Evolutionary conservation across 2,113 vertebrate genomes (phyloP).

Genomic region (Piaya cayana): DNA sequence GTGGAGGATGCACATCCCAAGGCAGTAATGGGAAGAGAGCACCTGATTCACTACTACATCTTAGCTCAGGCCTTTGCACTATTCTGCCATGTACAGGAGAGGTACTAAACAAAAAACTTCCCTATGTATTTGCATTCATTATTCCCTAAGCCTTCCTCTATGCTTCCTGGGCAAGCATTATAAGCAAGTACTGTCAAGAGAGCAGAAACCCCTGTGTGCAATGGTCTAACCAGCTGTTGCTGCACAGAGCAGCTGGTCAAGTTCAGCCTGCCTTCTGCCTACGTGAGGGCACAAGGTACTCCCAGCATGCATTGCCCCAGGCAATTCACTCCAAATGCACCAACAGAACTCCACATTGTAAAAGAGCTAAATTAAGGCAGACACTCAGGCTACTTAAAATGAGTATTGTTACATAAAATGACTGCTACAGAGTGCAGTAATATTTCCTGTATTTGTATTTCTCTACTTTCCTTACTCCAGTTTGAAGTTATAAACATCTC

Average conservation of each 20-base stretch:
- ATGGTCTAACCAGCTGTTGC: background rate
- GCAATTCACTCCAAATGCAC: background rate
- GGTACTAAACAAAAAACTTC: background rate
- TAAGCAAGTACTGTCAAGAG: background rate
- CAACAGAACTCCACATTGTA: background rate
- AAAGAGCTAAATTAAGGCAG: background rate
- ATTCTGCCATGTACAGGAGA: accelerated
- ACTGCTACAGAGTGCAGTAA: background rate
- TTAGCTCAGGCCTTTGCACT: background rate
- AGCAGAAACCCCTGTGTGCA: background rate
- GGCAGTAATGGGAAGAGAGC: background rate
- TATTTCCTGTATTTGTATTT: background rate
- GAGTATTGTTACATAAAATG: background rate
- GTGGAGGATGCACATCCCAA: background rate
- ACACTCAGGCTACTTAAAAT: background rate
- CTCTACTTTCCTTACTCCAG: background rate
- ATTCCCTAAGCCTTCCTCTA: too few relatives aligned
- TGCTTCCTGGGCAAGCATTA: background rate
- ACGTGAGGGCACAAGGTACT: background rate
- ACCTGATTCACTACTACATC: background rate
- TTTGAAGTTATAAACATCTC: background rate
- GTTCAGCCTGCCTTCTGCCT: background rate
- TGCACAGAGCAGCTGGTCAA: background rate
- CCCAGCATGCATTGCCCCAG: background rate
- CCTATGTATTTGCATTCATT: background rate